A percentile compares a stretch with the other conserved stretches of the same genome.
Conservation (phyloP, 2,797 vertebrate genomes). For the Scarus forsteni region DNA sequence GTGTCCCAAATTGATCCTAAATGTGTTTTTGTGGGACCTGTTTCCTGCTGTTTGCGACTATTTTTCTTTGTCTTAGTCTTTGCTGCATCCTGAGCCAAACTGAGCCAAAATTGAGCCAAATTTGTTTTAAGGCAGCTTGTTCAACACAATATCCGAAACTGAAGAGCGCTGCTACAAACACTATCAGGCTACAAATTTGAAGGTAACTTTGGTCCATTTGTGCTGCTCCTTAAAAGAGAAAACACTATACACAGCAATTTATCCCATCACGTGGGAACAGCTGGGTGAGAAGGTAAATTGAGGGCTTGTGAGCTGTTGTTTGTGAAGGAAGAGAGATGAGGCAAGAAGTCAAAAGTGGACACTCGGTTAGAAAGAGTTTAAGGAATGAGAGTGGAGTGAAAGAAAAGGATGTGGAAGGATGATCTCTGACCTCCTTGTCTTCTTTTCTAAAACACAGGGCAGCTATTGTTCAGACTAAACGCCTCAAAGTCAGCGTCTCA, state of each 20-base stretch:
- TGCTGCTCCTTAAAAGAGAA: neutral
- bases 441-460: slow-evolving; percentile 59
- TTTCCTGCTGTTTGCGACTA: neutral
- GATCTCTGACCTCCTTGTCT: slow-evolving; percentile 53
- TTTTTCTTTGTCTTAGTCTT: neutral
- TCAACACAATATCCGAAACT: slow-evolving; percentile 26
- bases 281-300: slow-evolving; percentile 7
- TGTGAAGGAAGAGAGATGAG: neutral
- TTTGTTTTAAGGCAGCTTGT: slow-evolving; percentile 6
- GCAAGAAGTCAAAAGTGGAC: slow-evolving; percentile 20
- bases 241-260: neutral
- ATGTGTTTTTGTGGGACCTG: neutral
- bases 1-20: neutral
- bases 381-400: slow-evolving; percentile 8
- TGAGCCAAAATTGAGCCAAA: neutral
- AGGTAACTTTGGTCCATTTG: slow-evolving; percentile 19
- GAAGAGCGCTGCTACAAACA: slow-evolving; percentile 19
- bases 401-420: slow-evolving; percentile 50
- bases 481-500: slow-evolving; percentile 63
- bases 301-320: neutral
- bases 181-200: slow-evolving; percentile 10
- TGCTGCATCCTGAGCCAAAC: slow-evolving; percentile 14
- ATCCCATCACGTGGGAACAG: neutral
- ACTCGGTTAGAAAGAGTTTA: slow-evolving; percentile 16
- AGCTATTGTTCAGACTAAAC: slow-evolving; percentile 65